A percentile compares a stretch with the other conserved stretches of the same genome.
Evolutionary conservation across 1,140 invertebrate species (phyloP).

Genomic region (Hyposmocoma kahamanoa): DNA sequence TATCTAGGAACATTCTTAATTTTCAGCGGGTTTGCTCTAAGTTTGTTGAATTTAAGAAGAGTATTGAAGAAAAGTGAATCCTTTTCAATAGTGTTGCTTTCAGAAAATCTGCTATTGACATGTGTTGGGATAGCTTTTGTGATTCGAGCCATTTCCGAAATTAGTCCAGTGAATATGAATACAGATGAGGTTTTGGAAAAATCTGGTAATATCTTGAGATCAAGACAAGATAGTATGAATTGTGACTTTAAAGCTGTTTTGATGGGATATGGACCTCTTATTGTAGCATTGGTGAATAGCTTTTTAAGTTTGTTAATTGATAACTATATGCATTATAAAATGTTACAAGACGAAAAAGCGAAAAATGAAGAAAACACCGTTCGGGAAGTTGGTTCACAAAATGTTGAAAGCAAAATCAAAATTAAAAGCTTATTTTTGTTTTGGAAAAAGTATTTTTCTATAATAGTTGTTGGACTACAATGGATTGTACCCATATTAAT

Average conservation of each 20-base stretch:
- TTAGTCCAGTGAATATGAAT: conserved; percentile 28
- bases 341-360: conserved; percentile 33
- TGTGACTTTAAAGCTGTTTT: conserved; percentile 49
- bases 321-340: conserved; percentile 59
- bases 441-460: conserved; percentile 44
- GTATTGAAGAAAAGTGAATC: conserved; percentile 27
- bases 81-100: conserved; percentile 40
- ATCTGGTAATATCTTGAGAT: conserved; percentile 18
- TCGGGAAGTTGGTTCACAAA: conserved; percentile 25
- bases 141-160: conserved; percentile 29
- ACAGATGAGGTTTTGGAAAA: conserved; percentile 33
- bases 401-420: conserved; percentile 14
- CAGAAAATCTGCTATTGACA: conserved; percentile 53
- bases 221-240: conserved; percentile 7
- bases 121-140: conserved; percentile 58
- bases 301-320: conserved; percentile 55
- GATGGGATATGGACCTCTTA: conserved; percentile 50
- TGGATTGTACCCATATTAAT: conserved; percentile 49
- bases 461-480: conserved; percentile 36
- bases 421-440: conserved; percentile 21
- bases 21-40: conserved; percentile 49
- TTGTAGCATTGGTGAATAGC: conserved; percentile 59
- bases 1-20: conserved; percentile 52
- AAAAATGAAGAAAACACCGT: conserved; percentile 43
- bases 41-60: conserved; percentile 46